Evolutionary conservation across 2,113 vertebrate genomes (phyloP).

Genomic region (Thomomys bottae): DNA sequence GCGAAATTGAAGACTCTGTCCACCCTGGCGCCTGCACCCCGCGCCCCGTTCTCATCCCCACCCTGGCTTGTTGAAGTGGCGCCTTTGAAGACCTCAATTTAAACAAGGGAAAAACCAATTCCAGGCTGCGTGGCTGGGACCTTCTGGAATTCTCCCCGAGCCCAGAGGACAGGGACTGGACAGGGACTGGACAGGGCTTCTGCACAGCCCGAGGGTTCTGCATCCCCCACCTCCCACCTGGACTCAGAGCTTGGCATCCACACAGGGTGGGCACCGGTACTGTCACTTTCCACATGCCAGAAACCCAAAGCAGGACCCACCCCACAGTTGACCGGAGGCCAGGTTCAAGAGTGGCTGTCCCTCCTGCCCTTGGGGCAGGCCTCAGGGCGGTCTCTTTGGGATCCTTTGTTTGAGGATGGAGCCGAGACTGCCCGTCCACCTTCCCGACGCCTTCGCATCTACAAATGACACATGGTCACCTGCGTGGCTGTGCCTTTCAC

Average conservation of each 20-base stretch:
- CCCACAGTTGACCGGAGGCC: neutral
- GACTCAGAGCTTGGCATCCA: no score
- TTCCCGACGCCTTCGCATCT: conserved; percentile 1
- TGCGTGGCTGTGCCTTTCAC: conserved; percentile 20
- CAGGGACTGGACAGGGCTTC: neutral
- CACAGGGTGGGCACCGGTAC: neutral
- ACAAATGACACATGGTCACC: conserved; percentile 56
- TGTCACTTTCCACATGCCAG: neutral
- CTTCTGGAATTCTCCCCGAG: no score
- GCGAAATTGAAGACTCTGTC: neutral
- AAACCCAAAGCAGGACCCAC: neutral
- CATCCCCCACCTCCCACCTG: neutral
- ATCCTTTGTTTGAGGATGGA: conserved; percentile 7
- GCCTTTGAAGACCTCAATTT: conserved; percentile 5
- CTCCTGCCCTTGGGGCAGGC: neutral
- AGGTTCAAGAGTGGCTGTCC: neutral
- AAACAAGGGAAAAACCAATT: neutral
- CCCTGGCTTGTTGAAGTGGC: neutral
- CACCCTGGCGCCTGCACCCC: accelerated
- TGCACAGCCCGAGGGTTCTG: neutral
- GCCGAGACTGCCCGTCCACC: neutral
- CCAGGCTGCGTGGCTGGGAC: neutral
- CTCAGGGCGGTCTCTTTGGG: neutral
- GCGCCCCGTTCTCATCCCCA: neutral
- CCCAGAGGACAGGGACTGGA: no score